Base-by-base conservation (phyloP, 2,113 vertebrate genomes). In the Numenius arquata region DNA sequence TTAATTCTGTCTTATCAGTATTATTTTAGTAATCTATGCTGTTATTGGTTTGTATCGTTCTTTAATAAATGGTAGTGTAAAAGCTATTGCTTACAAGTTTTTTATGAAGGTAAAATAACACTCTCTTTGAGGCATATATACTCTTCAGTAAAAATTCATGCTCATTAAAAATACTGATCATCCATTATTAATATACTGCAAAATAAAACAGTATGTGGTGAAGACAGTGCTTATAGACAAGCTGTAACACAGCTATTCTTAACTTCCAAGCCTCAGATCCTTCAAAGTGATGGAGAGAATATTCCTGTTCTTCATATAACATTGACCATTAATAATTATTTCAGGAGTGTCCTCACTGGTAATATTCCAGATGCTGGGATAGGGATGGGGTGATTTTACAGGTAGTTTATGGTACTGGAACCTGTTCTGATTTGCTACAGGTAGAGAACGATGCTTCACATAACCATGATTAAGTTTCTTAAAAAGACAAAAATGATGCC, bases 321-420 rank as follows among this genome's bases (percentile, higher is more conserved):
- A 93, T 61, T 92, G 93, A 96, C 96, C 83, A 94, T 97, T 88
- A 93, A 73, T 90, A 91, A 97, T 97, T 88, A 89, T 88, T 86
- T 96, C 94, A 83, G 96, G 80, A 88, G 91, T 50, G 52, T 52
- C 90, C 67, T 89, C 67, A 53, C 82, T 82, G 78, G 81, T 89
- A 90, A 63, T 93, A 84, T 59, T 97, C 96, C 93, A 95, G 80
- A 40, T 91, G 76, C 88, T 96, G 52, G 14, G 75, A 53, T 55
- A 86, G 53, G 62, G 27, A 58, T 62, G 72, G 56, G 59, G 38
- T 90, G 77, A 74, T 84, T 87, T 94, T 94, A 91, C 84, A 85
- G 75, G n/a, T 88, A 16, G n/a, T 93, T 66, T 91, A 75, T 78
- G 63, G 34, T 53, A 68, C 79, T 68, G 66, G 62, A 76, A 92